These are phyloP conservation scores for Drosophila pandora DNA, from an alignment of 1,140 invertebrate genomes.

Conservation along the genomic window DNA sequence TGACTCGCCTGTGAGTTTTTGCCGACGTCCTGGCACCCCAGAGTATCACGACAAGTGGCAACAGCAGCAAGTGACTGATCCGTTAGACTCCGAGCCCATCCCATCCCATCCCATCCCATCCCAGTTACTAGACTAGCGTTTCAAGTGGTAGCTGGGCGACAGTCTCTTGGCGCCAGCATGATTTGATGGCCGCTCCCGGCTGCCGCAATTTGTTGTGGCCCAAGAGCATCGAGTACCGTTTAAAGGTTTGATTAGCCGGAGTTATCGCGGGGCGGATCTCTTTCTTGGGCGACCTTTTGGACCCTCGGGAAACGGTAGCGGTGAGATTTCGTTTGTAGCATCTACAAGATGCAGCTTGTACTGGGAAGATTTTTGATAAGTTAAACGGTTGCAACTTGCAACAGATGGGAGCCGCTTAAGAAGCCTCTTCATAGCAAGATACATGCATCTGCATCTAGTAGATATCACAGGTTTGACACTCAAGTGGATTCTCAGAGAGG, in stretches of 20 bases:
- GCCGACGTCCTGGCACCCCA: conserved; percentile 51
- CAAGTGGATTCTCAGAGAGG: conserved; percentile 10
- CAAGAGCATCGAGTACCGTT: conserved; percentile 59
- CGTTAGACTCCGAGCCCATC: conserved; percentile 23
- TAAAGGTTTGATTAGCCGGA: conserved; percentile 71
- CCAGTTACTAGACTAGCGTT: neutral
- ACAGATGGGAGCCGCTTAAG: conserved; percentile 46
- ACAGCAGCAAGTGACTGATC: conserved; percentile 53
- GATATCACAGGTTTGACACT: conserved; percentile 31
- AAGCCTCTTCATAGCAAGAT: conserved; percentile 1
- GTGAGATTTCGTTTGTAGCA: conserved; percentile 20
- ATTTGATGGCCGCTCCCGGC: conserved; percentile 33
- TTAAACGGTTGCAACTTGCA: conserved; percentile 49
- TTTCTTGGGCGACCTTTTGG: conserved; percentile 21
- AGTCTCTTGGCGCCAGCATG: conserved; percentile 68
- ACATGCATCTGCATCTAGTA: conserved; percentile 2
- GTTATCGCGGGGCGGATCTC: conserved; percentile 68
- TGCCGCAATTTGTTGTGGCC: conserved; percentile 68
- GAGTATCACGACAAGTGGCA: conserved; percentile 63
- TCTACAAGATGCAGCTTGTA: conserved; percentile 34
- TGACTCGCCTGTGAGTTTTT: conserved; percentile 74
- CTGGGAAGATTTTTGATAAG: conserved; percentile 58
- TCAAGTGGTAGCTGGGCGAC: conserved; percentile 70
- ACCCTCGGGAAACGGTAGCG: conserved; percentile 43
- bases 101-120: conserved; percentile 10